Base-by-base conservation (phyloP, 2,113 vertebrate genomes). In the Laterallus jamaicensis region DNA sequence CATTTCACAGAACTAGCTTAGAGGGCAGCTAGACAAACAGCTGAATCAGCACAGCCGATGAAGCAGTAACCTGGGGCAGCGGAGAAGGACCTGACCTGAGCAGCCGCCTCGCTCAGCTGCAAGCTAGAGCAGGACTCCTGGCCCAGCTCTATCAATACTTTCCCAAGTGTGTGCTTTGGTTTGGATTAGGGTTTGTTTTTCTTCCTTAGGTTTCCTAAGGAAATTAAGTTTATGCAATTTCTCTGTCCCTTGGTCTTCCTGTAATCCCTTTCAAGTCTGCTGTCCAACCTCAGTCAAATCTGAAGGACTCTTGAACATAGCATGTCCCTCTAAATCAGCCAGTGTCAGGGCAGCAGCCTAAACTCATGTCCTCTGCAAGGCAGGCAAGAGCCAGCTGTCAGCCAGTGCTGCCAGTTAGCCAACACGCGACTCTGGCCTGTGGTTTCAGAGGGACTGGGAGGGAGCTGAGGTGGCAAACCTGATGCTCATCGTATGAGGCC, bases 1-100 rank as follows among this genome's bases (percentile, higher is more conserved):
- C 80, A 78, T 88, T 92, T 95, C 86, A 94, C 76, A 71, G 73
- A 70, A 74, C 31, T 63, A 29, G 73, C 66, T 71, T 88, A 95
- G 93, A 94, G 86, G 91, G 73, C 91, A 93, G 91, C 80, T 32
- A 70, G n/a, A 59, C 50, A 88, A 92, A 74, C 82, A 90, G 95
- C 85, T 87, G 78, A 68, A 87, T 82, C 96, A 96, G 92, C 95
- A 87, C 42, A 64, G 71, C 37, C 11, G 0, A 56, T 78, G 86
- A 67, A 92, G 90, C 90, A 80, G 75, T 59, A 93, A 93, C 63
- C 55, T 77, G 73, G 56, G 69, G 82, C 86, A 74, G 79, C 0
- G 0, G 50, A 60, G 83, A 88, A 87, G 71, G 79, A 95, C 40
- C 15, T 0, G 1, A 84, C 24, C 3, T 2, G 75, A 60, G 55